A percentile compares a stretch with the other conserved stretches of the same genome.
These are phyloP conservation scores for Sphyrna mokarran DNA, from an alignment of 2,113 vertebrate species.

Conservation along the genomic window DNA sequence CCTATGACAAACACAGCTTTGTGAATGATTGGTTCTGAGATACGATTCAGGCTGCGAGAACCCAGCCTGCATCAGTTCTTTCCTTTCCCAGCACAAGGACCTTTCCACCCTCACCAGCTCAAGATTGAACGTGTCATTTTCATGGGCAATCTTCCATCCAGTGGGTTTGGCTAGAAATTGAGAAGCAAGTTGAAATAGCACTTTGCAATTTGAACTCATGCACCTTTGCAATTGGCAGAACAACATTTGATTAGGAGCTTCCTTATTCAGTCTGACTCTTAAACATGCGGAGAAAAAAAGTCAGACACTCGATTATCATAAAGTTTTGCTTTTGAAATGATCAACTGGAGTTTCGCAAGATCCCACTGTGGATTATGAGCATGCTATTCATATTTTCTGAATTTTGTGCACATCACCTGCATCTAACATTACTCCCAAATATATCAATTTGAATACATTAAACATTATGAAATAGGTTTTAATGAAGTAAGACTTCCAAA, in stretches of 20 bases:
- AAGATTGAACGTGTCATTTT: neutral
- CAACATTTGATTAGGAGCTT: neutral
- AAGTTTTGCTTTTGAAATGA: neutral
- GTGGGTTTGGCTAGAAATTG: neutral
- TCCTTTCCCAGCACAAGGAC: neutral
- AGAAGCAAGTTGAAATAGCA: constrained; percentile 5
- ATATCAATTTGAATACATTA: constrained; percentile 13
- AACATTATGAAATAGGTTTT: neutral
- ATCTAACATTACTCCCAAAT: neutral
- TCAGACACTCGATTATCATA: neutral
- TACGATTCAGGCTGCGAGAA: neutral
- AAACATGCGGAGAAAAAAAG: neutral
- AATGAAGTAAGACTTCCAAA: neutral
- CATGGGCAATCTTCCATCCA: neutral
- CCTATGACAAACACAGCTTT: neutral
- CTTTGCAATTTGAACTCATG: neutral
- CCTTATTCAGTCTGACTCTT: neutral
- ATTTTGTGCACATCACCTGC: neutral
- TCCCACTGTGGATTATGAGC: neutral
- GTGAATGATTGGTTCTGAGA: neutral
- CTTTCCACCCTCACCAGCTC: neutral
- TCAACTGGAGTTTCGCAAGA: neutral
- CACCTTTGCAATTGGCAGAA: neutral
- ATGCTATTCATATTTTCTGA: neutral
- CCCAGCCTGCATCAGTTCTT: neutral